These are phyloP conservation scores for Yponomeuta plumbellus DNA, from an alignment of 2,888 invertebrate species.

Conservation along the genomic window DNA sequence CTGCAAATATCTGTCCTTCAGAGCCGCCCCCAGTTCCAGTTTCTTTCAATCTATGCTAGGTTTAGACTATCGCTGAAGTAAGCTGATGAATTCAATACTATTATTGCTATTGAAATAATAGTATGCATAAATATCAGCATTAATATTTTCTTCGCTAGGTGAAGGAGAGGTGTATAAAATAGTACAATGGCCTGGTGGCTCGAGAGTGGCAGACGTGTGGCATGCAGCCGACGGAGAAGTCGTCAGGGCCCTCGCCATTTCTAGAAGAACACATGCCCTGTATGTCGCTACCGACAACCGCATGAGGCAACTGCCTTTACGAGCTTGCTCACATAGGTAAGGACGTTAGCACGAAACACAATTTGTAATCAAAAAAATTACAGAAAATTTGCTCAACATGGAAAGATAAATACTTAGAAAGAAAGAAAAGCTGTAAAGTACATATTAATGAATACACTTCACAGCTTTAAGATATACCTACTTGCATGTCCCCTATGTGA, in stretches of 20 bases:
- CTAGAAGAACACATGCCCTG: slow-evolving; percentile 70
- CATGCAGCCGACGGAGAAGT: slow-evolving; percentile 74
- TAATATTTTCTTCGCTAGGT: slow-evolving; percentile 40
- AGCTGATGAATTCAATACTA: no score
- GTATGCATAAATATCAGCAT: no score
- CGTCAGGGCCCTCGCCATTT: slow-evolving; percentile 76
- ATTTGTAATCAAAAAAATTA: no score
- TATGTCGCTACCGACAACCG: slow-evolving; percentile 78
- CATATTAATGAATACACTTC: not conserved
- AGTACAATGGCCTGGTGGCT: slow-evolving; percentile 78
- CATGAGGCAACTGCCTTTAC: slow-evolving; percentile 73
- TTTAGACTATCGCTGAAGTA: no score
- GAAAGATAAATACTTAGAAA: no score
- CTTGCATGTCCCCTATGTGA: not conserved
- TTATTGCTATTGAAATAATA: no score
- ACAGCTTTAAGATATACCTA: not conserved
- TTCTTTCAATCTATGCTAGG: no score
- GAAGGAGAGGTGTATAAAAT: slow-evolving; percentile 79
- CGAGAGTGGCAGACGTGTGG: slow-evolving; percentile 77
- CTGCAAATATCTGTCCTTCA: no score
- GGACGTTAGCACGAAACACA: slow-evolving; percentile 6
- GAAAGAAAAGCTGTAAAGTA: no score
- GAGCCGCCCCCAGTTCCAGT: no score
- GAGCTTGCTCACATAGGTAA: slow-evolving; percentile 64
- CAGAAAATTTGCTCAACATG: no score